Evolutionary conservation across 2,797 vertebrate species (phyloP), one percentile per base, ranked within the genome.

Genomic region (Labeo calbasu): DNA sequence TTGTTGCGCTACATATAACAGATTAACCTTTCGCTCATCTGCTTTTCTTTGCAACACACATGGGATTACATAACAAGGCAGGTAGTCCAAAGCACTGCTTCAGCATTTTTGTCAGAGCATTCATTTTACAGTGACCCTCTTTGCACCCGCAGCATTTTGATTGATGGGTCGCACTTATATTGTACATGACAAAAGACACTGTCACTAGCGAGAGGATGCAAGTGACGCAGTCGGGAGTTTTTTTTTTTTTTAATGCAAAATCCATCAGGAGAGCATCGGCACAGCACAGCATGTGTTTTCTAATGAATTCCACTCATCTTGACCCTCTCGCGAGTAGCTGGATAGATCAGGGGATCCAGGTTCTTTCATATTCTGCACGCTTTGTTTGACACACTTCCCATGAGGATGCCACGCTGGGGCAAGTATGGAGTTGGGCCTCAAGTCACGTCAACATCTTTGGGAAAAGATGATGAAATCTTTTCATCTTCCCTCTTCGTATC

Each of bases 341-440:
- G 81, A 83, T 70, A 70, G 75, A 86, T 84, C 88, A 82, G 79
- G 77, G 73, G 50, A 84, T 79, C 73, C 61, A 40, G 81, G 53
- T 75, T n/a, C 43, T 86, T 86, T 72, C 80, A 81, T 79, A 83
- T 84, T 70, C 78, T 75, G 70, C 68, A 83, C 36, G 70, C 40
- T 84, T 84, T 85, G 55, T 83, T 83, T 83, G 81, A 84, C 82
- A 85, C 73, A 53, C 57, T 85, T 85, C 81, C 79, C 85, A 69
- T 57, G 76, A 79, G 78, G 50, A 77, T 69, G 57, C 69, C 76
- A 73, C n/a, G 17, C 77, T 68, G 61, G 73, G 79, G 48, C 70
- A 53, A 81, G 43, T 50, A 46, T 79, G 36, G 32, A 72, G 50
- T 82, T 55, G 50, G 80, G 73, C 63, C 63, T 76, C 66, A 81